A percentile compares a stretch with the other conserved stretches of the same genome.
Conservation (phyloP, 2,888 invertebrate genomes). For the Sepioteuthis lessoniana region DNA sequence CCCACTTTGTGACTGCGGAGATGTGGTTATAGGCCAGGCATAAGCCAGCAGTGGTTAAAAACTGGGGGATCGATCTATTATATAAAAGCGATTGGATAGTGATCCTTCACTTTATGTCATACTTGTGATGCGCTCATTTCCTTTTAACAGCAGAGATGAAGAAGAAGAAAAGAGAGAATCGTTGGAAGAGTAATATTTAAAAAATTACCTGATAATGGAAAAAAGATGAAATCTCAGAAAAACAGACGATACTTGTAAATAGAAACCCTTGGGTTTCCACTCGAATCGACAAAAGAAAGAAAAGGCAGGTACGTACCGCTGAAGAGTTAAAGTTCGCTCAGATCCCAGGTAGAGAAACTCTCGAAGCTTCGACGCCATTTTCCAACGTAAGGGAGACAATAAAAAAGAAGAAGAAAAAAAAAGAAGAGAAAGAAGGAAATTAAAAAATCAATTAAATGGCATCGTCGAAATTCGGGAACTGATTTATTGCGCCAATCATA, state of each 20-base stretch:
- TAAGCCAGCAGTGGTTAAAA: background rate
- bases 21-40: background rate
- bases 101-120: background rate
- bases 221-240: background rate
- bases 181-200: background rate
- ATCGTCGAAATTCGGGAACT: no score
- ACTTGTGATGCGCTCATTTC: background rate
- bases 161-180: no score
- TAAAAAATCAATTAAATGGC: no score
- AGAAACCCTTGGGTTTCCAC: background rate
- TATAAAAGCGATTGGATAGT: background rate
- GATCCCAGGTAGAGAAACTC: slow-evolving; percentile 21
- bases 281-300: background rate
- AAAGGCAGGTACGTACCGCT: background rate
- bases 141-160: background rate
- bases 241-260: background rate
- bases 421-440: background rate
- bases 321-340: slow-evolving; percentile 8
- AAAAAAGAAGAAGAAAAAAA: background rate
- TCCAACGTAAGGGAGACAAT: background rate
- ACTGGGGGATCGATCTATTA: background rate
- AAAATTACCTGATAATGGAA: background rate
- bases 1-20: background rate
- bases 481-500: no score
- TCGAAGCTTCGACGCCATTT: slow-evolving; percentile 33